Base-by-base conservation (phyloP, 2,888 invertebrate species). In the Ethmia dodecea region DNA sequence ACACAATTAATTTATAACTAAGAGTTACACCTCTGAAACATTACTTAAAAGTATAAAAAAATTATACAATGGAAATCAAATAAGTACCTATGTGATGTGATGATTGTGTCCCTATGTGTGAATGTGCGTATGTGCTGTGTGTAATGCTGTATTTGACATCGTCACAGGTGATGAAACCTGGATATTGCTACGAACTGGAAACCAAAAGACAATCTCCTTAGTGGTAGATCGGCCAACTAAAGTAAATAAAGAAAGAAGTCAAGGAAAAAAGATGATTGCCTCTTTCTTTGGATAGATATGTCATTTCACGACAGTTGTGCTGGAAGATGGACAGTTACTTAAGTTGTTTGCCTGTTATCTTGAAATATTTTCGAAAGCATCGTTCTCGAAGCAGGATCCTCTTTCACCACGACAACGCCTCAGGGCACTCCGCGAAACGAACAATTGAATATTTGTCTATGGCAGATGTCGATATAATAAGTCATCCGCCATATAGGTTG, bases 401-500 rank as follows among this genome's bases (percentile, higher is more conserved):
- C 28, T 13, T 28, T 28, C 11, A 28, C 28, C 28, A 28, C 28
- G 28, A 28, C 28, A 28, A 28, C 28, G 28, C 13, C n/a, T 28
- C 28, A 13, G 11, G 12, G 13, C 28, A 28, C n/a, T 12, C 28
- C 11, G 28, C 28, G 6, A 28, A 28, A 13, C 28, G 13, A 14
- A 28, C 13, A 3, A 25, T 8, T n/a, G 25, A 9, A 5, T 25
- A 25, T 25, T 25, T 25, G 25, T 3, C 5, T 5, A 25, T n/a
- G 25, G 6, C 5, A 25, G 10, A n/a, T 9, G 25, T 25, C 9
- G 25, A 25, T 3, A 9, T 25, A 25, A 9, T 25, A n/a, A n/a
- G 25, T 25, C 14, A 13, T 13, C 13, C 28, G n/a, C 14, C 28
- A 13, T 13, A 28, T 14, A 28, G 11, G n/a, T n/a, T n/a, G n/a